Evolutionary conservation across 2,113 vertebrate species (phyloP).

Genomic region (Bucco capensis): DNA sequence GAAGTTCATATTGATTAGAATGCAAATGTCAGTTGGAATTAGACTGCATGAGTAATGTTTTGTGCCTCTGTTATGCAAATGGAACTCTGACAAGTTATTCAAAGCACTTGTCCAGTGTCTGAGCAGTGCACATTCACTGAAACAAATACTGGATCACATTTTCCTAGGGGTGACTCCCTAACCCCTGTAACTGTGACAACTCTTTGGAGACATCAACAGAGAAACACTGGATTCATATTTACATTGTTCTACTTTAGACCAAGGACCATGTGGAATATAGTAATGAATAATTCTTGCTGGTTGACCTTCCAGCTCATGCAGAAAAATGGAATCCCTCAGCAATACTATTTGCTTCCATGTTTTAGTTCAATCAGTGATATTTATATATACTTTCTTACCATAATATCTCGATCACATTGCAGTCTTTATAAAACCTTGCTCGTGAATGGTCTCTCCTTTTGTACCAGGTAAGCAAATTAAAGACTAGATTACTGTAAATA

Average conservation of each 20-base stretch:
- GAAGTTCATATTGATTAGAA: slow-evolving; percentile 20
- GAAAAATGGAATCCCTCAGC: neutral
- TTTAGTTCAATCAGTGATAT: neutral
- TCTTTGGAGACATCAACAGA: neutral
- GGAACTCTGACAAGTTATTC: neutral
- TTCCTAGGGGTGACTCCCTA: neutral
- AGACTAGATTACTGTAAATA: neutral
- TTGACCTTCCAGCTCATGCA: neutral
- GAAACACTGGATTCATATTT: neutral
- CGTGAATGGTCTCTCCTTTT: neutral
- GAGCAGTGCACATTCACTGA: rapidly evolving
- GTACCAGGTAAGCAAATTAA: neutral
- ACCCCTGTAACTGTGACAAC: neutral
- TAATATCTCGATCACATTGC: neutral
- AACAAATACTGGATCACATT: neutral
- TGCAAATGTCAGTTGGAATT: slow-evolving; percentile 4
- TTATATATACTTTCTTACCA: neutral
- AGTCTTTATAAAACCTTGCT: neutral
- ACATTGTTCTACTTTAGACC: neutral
- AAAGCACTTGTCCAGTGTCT: neutral
- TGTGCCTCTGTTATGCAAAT: neutral
- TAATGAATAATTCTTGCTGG: neutral
- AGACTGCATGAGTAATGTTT: neutral
- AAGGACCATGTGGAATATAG: neutral
- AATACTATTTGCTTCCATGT: neutral